A percentile compares a stretch with the other conserved stretches of the same genome.
Evolutionary conservation across 1,140 invertebrate species (phyloP).

Genomic region (Agrilus planipennis): DNA sequence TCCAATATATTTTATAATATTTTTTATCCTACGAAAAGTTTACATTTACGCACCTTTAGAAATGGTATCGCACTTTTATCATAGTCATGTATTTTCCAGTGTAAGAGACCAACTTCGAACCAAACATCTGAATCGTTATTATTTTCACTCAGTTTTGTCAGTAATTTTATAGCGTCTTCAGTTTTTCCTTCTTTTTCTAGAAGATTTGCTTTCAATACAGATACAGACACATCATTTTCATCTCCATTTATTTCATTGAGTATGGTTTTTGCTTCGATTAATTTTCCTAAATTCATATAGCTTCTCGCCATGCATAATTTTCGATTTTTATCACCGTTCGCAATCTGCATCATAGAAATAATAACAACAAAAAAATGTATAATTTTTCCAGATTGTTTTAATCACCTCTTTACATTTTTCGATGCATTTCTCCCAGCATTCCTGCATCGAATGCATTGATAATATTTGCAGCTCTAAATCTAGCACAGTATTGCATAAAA

Average conservation of each 20-base stretch:
- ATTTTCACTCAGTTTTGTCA: slow-evolving; percentile 24
- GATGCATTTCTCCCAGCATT: slow-evolving; percentile 40
- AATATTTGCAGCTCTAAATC: slow-evolving; percentile 31
- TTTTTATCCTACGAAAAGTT: slow-evolving; percentile 7
- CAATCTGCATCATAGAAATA: too few species aligned
- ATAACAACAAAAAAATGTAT: too few species aligned
- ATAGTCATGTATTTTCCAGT: slow-evolving; percentile 50
- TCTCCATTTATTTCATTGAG: slow-evolving; percentile 23
- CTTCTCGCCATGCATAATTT: too few species aligned
- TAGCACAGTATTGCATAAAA: slow-evolving; percentile 23
- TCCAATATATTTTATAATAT: slow-evolving; percentile 1
- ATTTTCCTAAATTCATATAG: slow-evolving; percentile 23
- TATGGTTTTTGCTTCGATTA: slow-evolving; percentile 21
- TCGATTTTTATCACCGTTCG: too few species aligned
- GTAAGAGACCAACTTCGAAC: slow-evolving; percentile 51
- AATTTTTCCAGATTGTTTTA: too few species aligned
- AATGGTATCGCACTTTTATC: slow-evolving; percentile 49
- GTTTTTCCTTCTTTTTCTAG: slow-evolving; percentile 39
- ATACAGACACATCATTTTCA: slow-evolving; percentile 7
- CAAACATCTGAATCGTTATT: slow-evolving; percentile 42
- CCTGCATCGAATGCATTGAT: slow-evolving; percentile 33
- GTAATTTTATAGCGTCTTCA: slow-evolving; percentile 41
- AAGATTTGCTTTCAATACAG: slow-evolving; percentile 31
- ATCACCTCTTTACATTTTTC: slow-evolving; percentile 32
- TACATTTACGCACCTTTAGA: slow-evolving; percentile 40